These are phyloP conservation scores for Coleophora flavipennella DNA, from an alignment of 2,888 invertebrate species.

Conservation along the genomic window DNA sequence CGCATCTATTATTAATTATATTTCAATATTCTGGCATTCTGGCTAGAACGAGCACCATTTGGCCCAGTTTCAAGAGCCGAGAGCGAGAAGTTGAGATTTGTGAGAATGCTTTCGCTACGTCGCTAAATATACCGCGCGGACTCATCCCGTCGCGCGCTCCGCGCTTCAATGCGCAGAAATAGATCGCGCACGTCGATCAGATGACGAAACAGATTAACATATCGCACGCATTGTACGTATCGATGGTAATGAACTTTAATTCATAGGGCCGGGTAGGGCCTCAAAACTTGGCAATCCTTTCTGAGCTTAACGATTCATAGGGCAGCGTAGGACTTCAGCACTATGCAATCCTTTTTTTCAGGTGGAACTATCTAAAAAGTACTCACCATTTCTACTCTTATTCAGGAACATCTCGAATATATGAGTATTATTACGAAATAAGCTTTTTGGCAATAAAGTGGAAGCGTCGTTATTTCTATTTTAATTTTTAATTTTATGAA, in stretches of 20 bases:
- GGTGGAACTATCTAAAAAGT: too few relatives aligned
- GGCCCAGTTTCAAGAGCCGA: conserved; percentile 71
- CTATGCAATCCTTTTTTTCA: too few relatives aligned
- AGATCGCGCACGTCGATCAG: not conserved
- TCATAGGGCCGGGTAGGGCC: not conserved
- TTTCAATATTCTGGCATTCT: conserved; percentile 71
- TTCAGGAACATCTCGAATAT: too few relatives aligned
- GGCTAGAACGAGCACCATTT: conserved; percentile 63
- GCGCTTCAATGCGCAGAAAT: conserved; percentile 25
- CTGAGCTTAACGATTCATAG: too few relatives aligned
- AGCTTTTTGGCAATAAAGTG: too few relatives aligned
- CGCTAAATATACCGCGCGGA: conserved; percentile 51
- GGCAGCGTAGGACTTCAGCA: too few relatives aligned
- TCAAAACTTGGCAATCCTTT: too few relatives aligned
- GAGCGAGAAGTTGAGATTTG: conserved; percentile 63
- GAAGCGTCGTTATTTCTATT: too few relatives aligned
- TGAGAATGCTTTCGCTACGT: conserved; percentile 62
- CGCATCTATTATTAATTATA: conserved; percentile 68
- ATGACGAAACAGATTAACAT: conserved; percentile 16
- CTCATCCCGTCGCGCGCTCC: conserved; percentile 12
- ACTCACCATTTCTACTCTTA: too few relatives aligned
- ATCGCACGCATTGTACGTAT: conserved; percentile 14
- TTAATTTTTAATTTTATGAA: too few relatives aligned
- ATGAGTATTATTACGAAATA: too few relatives aligned
- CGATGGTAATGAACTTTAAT: conserved; percentile 27